These are phyloP conservation scores for Dromococcyx pavoninus DNA, from an alignment of 2,797 vertebrate species.

Conservation along the genomic window DNA sequence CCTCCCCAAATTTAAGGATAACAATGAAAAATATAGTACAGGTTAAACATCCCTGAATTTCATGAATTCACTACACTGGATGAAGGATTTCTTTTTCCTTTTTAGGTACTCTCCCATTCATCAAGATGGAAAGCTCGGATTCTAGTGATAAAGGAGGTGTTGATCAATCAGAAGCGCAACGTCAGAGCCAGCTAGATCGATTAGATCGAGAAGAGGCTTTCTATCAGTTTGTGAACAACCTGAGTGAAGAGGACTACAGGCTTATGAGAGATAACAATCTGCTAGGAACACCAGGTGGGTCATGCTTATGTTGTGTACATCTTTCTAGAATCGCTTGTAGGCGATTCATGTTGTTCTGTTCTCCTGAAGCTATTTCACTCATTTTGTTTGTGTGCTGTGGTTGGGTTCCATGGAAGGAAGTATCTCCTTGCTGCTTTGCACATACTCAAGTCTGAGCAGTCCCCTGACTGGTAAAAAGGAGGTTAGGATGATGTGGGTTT, in stretches of 20 bases:
- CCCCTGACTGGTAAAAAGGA: background rate
- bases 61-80: background rate
- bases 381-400: background rate
- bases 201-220: constrained; percentile 96
- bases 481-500: background rate
- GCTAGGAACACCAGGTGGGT: constrained; percentile 94
- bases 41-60: background rate
- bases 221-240: constrained; percentile 98
- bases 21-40: background rate
- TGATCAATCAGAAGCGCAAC: constrained; percentile 92
- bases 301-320: background rate
- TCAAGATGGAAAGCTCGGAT: constrained; percentile 91
- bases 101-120: constrained; percentile 66
- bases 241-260: constrained; percentile 97
- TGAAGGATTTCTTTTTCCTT: constrained; percentile 42
- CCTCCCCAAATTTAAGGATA: background rate
- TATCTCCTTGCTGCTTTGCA: background rate
- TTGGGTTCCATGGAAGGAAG: background rate
- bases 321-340: background rate
- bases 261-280: constrained; percentile 99
- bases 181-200: constrained; percentile 92
- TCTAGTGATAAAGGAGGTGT: constrained; percentile 87
- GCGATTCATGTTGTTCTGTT: background rate
- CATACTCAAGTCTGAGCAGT: background rate
- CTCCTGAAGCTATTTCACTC: background rate